Evolutionary conservation across 2,797 vertebrate species (phyloP).

Genomic region (Hydrocynus forskahlii): DNA sequence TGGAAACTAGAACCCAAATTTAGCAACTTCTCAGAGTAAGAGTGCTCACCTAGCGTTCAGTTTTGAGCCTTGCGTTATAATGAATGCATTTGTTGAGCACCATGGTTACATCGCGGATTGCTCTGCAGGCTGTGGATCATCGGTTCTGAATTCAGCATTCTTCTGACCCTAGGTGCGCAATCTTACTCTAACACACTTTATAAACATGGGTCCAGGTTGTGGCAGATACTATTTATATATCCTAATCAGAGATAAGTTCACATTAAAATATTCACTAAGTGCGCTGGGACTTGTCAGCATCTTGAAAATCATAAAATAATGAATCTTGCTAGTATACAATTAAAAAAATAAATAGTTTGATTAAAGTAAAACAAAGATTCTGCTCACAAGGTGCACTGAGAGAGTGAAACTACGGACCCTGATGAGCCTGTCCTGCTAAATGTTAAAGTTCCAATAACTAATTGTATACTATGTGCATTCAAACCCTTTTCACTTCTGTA

Average conservation of each 20-base stretch:
- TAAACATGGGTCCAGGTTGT: neutral
- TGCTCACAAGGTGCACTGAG: constrained; percentile 28
- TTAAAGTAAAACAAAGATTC: constrained; percentile 48
- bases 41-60: neutral
- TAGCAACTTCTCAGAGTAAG: constrained; percentile 3
- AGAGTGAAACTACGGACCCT: constrained; percentile 8
- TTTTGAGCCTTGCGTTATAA: neutral
- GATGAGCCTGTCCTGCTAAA: constrained; percentile 23
- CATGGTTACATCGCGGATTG: no score
- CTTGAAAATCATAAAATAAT: constrained; percentile 15
- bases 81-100: neutral
- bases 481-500: constrained; percentile 37
- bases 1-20: neutral
- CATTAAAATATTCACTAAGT: constrained; percentile 37
- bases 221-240: neutral
- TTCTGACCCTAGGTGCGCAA: neutral
- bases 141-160: no score
- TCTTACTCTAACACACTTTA: neutral
- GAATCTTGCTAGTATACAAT: constrained; percentile 14
- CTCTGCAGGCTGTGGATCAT: no score
- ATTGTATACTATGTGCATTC: constrained; percentile 24
- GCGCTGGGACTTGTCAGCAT: constrained; percentile 13
- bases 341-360: constrained; percentile 38
- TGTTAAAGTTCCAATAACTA: constrained; percentile 20
- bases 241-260: constrained; percentile 21